These are phyloP conservation scores for Sycobia sp. DNA, from an alignment of 1,140 invertebrate genomes.

Conservation along the genomic window DNA sequence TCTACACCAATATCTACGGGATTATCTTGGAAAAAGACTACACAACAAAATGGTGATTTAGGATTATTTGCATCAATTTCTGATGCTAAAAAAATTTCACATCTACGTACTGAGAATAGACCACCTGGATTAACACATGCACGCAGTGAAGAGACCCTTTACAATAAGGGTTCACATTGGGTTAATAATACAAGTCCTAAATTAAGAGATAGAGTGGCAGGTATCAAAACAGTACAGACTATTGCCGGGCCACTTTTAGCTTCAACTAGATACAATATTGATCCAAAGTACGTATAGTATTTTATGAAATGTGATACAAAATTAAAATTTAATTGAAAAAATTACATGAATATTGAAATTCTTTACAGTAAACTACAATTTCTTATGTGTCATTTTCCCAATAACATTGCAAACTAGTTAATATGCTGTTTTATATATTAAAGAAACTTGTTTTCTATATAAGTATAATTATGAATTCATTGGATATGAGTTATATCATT, in stretches of 20 bases:
- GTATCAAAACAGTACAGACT: conserved; percentile 50
- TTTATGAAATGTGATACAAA: background rate
- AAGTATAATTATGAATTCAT: too few relatives aligned
- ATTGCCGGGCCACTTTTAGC: conserved; percentile 54
- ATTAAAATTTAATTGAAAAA: too few relatives aligned
- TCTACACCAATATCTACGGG: conserved; percentile 42
- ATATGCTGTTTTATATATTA: too few relatives aligned
- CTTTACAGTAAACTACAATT: too few relatives aligned
- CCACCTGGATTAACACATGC: conserved; percentile 26
- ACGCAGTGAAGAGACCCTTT: conserved; percentile 41
- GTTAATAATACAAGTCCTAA: conserved; percentile 47
- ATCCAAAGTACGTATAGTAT: conserved; percentile 50
- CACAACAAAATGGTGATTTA: conserved; percentile 39
- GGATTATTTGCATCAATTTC: conserved; percentile 5
- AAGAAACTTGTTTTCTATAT: too few relatives aligned
- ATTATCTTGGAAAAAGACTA: conserved; percentile 26
- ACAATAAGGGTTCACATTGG: conserved; percentile 50
- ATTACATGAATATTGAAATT: background rate
- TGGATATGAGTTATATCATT: too few relatives aligned
- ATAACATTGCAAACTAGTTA: too few relatives aligned
- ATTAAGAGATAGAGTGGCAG: conserved; percentile 41
- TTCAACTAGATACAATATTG: conserved; percentile 58
- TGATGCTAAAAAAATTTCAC: conserved; percentile 16
- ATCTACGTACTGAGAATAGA: conserved; percentile 29
- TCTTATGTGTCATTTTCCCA: too few relatives aligned